These are phyloP conservation scores for Chirona hameri DNA, from an alignment of 2,888 invertebrate genomes.

Conservation along the genomic window DNA sequence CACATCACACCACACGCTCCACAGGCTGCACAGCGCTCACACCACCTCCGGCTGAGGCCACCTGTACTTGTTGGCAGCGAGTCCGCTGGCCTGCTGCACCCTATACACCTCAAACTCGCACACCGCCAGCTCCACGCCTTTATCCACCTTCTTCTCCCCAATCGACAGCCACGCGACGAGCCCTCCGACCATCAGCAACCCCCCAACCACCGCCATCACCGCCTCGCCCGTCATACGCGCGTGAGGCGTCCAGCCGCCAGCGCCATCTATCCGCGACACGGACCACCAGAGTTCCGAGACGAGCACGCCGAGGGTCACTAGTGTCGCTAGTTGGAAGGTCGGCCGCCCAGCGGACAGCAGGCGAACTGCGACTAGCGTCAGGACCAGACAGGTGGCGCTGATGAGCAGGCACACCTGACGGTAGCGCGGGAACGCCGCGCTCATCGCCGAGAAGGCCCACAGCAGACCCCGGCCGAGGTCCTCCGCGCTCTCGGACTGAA, in stretches of 20 bases:
- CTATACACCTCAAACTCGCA: neutral
- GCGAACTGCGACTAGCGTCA: neutral
- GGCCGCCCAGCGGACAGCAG: neutral
- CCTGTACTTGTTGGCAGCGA: neutral
- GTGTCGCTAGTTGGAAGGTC: neutral
- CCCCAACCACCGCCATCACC: neutral
- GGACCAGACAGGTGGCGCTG: neutral
- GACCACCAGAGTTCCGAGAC: constrained; percentile 12
- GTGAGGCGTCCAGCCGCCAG: neutral
- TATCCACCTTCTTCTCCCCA: neutral
- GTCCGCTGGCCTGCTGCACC: neutral
- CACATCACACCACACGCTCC: no score
- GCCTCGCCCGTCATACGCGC: constrained; percentile 3
- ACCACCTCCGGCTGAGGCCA: neutral
- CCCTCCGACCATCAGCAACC: neutral
- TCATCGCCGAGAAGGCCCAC: neutral
- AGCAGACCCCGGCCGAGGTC: neutral
- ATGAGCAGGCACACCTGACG: neutral
- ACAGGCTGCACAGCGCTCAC: no score
- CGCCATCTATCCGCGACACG: neutral
- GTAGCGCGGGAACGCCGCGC: neutral
- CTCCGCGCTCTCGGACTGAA: neutral
- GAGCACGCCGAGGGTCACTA: constrained; percentile 2
- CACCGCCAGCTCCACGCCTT: neutral
- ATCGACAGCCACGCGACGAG: neutral